Evolutionary conservation across 1,140 invertebrate species (phyloP).

Genomic region (Drosophila bifasciata): DNA sequence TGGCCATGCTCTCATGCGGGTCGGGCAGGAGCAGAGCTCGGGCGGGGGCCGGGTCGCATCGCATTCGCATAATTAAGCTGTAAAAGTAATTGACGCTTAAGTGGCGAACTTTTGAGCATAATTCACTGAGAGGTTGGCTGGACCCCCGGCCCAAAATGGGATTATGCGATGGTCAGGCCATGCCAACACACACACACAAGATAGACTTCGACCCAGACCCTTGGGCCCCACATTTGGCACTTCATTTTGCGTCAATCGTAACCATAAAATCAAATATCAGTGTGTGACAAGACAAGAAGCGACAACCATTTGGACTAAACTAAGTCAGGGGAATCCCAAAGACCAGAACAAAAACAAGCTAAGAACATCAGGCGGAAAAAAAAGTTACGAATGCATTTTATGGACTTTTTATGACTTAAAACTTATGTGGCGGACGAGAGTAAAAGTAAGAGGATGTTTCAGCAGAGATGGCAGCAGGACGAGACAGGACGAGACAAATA

Average conservation of each 20-base stretch:
- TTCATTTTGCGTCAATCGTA: slow-evolving; percentile 76
- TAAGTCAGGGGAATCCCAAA: slow-evolving; percentile 19
- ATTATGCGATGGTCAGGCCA: background rate
- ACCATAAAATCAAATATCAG: slow-evolving; percentile 77
- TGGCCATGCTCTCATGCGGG: slow-evolving; percentile 45
- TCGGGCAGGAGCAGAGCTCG: too few relatives aligned
- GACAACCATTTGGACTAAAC: slow-evolving; percentile 13
- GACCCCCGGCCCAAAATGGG: background rate
- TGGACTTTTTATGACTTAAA: slow-evolving; percentile 80
- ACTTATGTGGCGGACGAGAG: slow-evolving; percentile 69
- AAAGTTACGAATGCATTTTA: slow-evolving; percentile 80
- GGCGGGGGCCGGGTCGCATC: background rate
- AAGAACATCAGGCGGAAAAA: slow-evolving; percentile 19
- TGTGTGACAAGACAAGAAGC: background rate
- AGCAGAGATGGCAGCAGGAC: slow-evolving; percentile 16
- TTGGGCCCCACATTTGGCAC: slow-evolving; percentile 60
- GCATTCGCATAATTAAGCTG: slow-evolving; percentile 71
- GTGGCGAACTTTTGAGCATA: slow-evolving; percentile 71
- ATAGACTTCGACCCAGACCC: background rate
- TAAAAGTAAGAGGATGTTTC: background rate
- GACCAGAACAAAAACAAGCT: slow-evolving; percentile 13
- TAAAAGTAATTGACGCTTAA: slow-evolving; percentile 76
- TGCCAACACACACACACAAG: slow-evolving; percentile 4
- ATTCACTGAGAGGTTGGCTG: slow-evolving; percentile 44
- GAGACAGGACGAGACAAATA: slow-evolving; percentile 31